phyloP scores from a whole-genome alignment of 2,888 invertebrate species.

The Labia minor region DNA sequence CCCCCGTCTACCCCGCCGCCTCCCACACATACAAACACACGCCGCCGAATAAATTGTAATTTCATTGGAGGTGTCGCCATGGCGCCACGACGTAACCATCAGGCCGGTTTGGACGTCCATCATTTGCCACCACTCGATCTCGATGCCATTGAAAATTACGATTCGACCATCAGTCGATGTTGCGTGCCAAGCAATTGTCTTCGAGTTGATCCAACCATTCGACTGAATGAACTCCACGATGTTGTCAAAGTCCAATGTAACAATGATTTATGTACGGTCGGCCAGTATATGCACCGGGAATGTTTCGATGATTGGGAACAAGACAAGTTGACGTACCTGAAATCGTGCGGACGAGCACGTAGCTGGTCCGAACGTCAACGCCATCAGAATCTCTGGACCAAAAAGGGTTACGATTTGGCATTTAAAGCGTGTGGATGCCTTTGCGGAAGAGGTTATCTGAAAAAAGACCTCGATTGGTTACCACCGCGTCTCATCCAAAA shows the following conservation, averaged over 20 bases:
- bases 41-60: too few species aligned
- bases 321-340: constrained; percentile 74
- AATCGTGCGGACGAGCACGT: constrained; percentile 80
- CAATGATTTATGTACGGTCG: constrained; percentile 80
- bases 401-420: constrained; percentile 92
- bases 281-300: constrained; percentile 89
- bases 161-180: constrained; percentile 53
- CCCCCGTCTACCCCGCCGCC: too few species aligned
- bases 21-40: too few species aligned
- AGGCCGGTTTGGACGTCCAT: constrained; percentile 24
- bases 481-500: constrained; percentile 41
- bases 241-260: constrained; percentile 85
- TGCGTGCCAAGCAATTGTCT: constrained; percentile 73
- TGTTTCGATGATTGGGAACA: constrained; percentile 94
- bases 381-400: constrained; percentile 92
- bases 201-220: constrained; percentile 49
- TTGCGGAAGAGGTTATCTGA: constrained; percentile 83
- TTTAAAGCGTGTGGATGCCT: constrained; percentile 91
- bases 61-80: not conserved
- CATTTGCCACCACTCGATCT: constrained; percentile 25
- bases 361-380: constrained; percentile 93
- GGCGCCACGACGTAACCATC: constrained; percentile 31
- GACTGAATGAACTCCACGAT: constrained; percentile 60
- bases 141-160: constrained; percentile 31
- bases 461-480: constrained; percentile 89